Base-by-base conservation (phyloP, 2,888 invertebrate species). In the Loripinus fragilis region DNA sequence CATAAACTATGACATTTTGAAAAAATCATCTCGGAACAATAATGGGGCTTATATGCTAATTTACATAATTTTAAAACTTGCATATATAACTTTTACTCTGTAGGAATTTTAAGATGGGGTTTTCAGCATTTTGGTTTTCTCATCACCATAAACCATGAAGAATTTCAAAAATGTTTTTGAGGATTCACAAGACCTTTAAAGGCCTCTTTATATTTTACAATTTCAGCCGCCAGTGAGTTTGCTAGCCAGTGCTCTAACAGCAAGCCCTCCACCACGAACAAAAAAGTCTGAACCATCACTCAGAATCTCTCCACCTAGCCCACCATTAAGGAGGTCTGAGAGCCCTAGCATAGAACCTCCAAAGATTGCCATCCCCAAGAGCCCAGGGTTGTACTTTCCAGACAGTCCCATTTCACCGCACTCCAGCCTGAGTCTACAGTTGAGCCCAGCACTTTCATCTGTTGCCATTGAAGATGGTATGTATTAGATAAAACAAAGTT, bases 241-340 rank as follows among this genome's bases (percentile, higher is more conserved):
- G n/a, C 71, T 84, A 35, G 75, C 80, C 12, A 74, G 52, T 45
- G 81, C 78, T 20, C 60, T 81, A 8, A 74, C 67, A 20, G 52
- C 69, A 10, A 75, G 74, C 30, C 82, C 80, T 1, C 69, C 73
- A 0, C 45, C 45, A 1, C 30, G 3, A 10, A 74, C 80, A 7
- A 76, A 78, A 8, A 45, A 70, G 1, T 41, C 28, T 38, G 65
- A 33, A n/a, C 38, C 42, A 8, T 30, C 80, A 12, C 38, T 23
- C 45, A 20, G 30, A 30, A 60, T 17, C 33, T 80, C 78, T 23
- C 76, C 80, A 5, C 45, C 73, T 0, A 68, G 72, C 60, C 60
- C 60, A 33, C 17, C 33, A 15, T 1, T 33, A 7, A 30, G 20
- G n/a, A 33, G 2, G 1, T 33, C 20, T 2, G 33, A 8, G 33